Conservation (phyloP, 2,888 invertebrate species). For the Alentia gelatinosa region DNA sequence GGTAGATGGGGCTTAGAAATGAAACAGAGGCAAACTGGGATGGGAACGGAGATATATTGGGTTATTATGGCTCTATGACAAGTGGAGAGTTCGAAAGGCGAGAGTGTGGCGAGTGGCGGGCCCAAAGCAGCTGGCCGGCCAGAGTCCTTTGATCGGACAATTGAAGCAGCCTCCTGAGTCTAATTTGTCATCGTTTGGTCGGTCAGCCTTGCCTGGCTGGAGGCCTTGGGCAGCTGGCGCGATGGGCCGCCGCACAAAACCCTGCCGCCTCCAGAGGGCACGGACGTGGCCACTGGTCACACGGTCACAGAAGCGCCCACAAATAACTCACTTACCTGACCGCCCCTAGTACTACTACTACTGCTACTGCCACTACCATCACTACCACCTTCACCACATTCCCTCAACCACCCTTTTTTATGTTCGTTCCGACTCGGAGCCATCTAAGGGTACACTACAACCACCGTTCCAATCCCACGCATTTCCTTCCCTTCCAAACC, state of each 20-base stretch:
- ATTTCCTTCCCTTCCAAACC: no score
- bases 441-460: no score
- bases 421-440: no score
- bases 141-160: conserved; percentile 40
- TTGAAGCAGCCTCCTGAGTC: conserved; percentile 34
- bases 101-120: background rate
- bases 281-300: background rate
- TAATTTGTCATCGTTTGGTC: conserved; percentile 48
- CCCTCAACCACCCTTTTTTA: no score
- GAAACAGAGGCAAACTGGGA: background rate
- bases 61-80: conserved; percentile 42
- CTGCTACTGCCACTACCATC: no score
- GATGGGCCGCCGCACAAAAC: conserved; percentile 4
- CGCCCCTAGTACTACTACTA: no score
- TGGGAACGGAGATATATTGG: conserved; percentile 33
- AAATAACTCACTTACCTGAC: conserved; percentile 14
- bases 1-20: conserved; percentile 16
- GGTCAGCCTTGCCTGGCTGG: conserved; percentile 38
- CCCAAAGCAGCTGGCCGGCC: conserved; percentile 18
- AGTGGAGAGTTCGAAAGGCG: background rate
- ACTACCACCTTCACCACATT: no score
- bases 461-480: no score
- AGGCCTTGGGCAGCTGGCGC: conserved; percentile 8
- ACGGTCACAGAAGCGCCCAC: background rate
- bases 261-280: background rate